Base-by-base conservation (phyloP, 1,140 invertebrate genomes). In the Cepaea nemoralis region DNA sequence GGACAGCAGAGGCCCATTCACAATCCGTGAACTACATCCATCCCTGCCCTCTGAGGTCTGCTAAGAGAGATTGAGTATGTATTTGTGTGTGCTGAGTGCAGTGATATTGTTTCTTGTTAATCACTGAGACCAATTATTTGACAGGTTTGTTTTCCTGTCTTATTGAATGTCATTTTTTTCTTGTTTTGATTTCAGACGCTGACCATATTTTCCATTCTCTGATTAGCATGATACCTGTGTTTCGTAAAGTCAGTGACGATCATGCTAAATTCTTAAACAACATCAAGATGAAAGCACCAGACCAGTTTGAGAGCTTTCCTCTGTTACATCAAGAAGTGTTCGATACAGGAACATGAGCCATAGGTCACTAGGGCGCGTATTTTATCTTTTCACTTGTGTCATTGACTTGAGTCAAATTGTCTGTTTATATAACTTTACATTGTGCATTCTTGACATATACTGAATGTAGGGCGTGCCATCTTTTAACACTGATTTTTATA, bases 311-410 rank as follows among this genome's bases (percentile, higher is more conserved):
- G n/a, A 71, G 81, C 55, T 90, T 90, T 45, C 88, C 88, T 31
- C 82, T 84, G 6, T 81, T 91, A 24, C 89, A 90, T 78, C 85
- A 87, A 77, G 90, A 91, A 82, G 86, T 91, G 24, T 91, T 71
- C 31, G 75, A 27, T 63, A 63, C 59, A 63, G 22, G 59, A 31
- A 8, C 16, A 31, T 63, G 59, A 63, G n/a, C 33, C n/a, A 12
- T 63, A 63, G 27, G 59, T 63, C 33, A 63, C n/a, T 6, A 31
- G n/a, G n/a, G n/a, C 27, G 12, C 33, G 27, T 31, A 31, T 63
- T 63, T 31, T 5, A 31, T 6, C 12, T 22, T 22, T 55, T 2
- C 24, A n/a, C 50, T n/a, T 12, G 14, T 55, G 3, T 6, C 3
- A 22, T 55, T 12, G 24, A 24, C 3, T 16, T 31, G n/a, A 63